phyloP scores from a whole-genome alignment of 2,797 vertebrate genomes.

The Serranus cabrilla region DNA sequence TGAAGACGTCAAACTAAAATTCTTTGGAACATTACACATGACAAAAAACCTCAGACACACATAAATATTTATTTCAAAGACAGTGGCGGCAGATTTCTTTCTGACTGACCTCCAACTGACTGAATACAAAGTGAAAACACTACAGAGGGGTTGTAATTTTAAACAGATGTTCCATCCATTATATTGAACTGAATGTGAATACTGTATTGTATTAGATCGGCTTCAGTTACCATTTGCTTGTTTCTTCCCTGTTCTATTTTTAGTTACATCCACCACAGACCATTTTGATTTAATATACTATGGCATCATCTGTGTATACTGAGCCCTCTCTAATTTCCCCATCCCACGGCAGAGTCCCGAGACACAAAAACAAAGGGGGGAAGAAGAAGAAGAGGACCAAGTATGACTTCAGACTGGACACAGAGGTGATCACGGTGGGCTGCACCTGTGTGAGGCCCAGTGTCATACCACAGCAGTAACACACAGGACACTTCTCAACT shows the following conservation, averaged over 20 bases:
- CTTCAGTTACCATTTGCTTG: not conserved
- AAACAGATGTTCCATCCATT: not conserved
- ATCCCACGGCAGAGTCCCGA: constrained; percentile 46
- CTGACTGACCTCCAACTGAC: not conserved
- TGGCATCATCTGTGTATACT: not conserved
- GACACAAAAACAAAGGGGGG: not conserved
- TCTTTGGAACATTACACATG: not conserved
- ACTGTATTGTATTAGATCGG: not conserved
- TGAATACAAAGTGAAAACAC: not conserved
- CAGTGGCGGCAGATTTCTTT: not conserved
- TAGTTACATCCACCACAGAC: no score
- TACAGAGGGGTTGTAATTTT: not conserved
- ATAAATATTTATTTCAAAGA: not conserved
- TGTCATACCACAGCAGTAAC: constrained; percentile 49
- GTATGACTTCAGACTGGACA: constrained; percentile 68
- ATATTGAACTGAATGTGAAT: not conserved
- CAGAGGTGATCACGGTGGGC: constrained; percentile 77
- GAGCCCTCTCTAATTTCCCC: not conserved
- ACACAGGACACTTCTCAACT: not conserved
- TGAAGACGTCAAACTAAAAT: not conserved
- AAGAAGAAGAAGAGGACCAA: constrained; percentile 16
- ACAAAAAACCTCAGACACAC: not conserved
- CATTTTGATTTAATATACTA: not conserved
- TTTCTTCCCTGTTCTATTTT: not conserved
- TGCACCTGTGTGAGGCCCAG: constrained; percentile 83